Percentiles rank a stretch among this genome's conserved stretches.
These are phyloP conservation scores for Carcina quercana DNA, from an alignment of 2,888 invertebrate genomes.

Conservation along the genomic window DNA sequence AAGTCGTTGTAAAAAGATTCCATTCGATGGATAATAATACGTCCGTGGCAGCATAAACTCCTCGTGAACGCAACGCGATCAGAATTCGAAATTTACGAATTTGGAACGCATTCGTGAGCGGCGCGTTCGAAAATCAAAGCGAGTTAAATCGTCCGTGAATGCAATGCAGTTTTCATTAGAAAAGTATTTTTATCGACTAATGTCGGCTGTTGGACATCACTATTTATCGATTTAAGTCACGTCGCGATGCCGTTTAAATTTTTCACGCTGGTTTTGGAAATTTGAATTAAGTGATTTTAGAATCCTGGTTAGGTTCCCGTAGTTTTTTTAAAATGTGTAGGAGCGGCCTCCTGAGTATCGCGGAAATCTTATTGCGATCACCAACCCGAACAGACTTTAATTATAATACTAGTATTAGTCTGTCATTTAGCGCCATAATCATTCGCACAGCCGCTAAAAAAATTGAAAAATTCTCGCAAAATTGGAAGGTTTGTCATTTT, in stretches of 20 bases:
- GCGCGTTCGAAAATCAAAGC: slow-evolving; percentile 37
- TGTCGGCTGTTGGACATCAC: slow-evolving; percentile 43
- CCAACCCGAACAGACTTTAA: too few species aligned
- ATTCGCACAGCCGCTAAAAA: too few species aligned
- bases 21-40: slow-evolving; percentile 12
- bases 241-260: slow-evolving; percentile 46
- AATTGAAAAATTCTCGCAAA: too few species aligned
- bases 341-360: too few species aligned
- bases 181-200: slow-evolving; percentile 51
- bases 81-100: slow-evolving; percentile 58
- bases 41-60: slow-evolving; percentile 45
- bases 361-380: too few species aligned
- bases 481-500: too few species aligned
- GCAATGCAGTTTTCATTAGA: slow-evolving; percentile 54
- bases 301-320: too few species aligned
- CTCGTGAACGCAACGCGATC: slow-evolving; percentile 48
- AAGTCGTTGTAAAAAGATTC: not conserved
- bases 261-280: slow-evolving; percentile 17
- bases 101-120: slow-evolving; percentile 41
- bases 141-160: slow-evolving; percentile 63
- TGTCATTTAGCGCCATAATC: too few species aligned
- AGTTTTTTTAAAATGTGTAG: too few species aligned
- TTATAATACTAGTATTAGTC: too few species aligned
- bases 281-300: too few species aligned
- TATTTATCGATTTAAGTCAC: slow-evolving; percentile 41